Percentiles rank a stretch among this genome's conserved stretches.
Evolutionary conservation across 2,113 vertebrate species (phyloP).

Genomic region (Scomber colias): DNA sequence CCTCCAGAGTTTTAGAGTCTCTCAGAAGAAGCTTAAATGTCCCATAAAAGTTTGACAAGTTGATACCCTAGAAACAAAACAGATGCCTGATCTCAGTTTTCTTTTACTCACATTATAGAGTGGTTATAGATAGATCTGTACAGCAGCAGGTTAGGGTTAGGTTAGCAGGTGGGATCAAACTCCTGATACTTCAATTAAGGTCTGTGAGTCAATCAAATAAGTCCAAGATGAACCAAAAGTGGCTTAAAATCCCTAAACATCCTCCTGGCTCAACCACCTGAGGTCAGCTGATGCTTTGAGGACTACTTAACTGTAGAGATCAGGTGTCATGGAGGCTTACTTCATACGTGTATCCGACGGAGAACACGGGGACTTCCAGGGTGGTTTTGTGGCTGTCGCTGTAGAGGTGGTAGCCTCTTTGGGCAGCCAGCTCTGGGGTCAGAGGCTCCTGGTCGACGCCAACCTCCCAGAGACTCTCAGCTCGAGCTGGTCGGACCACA

Average conservation of each 20-base stretch:
- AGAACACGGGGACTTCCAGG: slow-evolving; percentile 70
- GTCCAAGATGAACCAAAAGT: no score
- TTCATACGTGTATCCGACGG: slow-evolving; percentile 68
- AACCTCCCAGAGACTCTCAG: slow-evolving; percentile 65
- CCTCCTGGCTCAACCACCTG: no score
- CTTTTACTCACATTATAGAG: no score
- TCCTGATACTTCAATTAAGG: no score
- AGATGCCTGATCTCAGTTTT: not conserved
- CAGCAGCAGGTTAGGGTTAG: no score
- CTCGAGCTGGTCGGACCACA: not conserved
- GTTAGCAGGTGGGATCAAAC: no score
- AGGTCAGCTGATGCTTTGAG: no score
- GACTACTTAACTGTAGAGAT: not conserved
- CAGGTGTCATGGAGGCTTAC: slow-evolving; percentile 21
- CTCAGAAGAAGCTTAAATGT: slow-evolving; percentile 64
- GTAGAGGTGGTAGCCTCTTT: slow-evolving; percentile 66
- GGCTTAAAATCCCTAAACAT: no score
- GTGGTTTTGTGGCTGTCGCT: slow-evolving; percentile 31
- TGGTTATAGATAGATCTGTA: no score
- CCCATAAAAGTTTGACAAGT: slow-evolving; percentile 66
- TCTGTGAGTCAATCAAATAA: no score
- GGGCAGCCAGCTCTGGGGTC: slow-evolving; percentile 52
- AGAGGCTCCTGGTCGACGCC: slow-evolving; percentile 60
- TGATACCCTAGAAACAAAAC: slow-evolving; percentile 64
- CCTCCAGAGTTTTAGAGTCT: slow-evolving; percentile 66